Conservation (phyloP, 2,113 vertebrate genomes). For the Anarhynchus alexandrinus region DNA sequence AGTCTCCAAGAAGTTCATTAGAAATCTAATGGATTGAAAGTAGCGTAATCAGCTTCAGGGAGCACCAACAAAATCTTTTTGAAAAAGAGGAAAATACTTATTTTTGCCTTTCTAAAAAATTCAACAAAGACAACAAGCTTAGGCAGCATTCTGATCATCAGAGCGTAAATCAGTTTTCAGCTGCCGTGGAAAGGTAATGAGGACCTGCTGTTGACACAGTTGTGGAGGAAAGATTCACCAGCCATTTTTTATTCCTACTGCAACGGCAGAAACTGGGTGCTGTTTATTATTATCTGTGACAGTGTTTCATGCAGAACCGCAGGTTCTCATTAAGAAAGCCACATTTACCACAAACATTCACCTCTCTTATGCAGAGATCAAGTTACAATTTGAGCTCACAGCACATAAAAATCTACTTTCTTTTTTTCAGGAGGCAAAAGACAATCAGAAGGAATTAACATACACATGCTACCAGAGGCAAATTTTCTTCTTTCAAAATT, state of each 20-base stretch:
- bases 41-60: background rate
- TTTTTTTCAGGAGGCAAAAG: background rate
- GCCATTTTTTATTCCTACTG: background rate
- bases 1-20: background rate
- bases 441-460: background rate
- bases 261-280: background rate
- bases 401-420: background rate
- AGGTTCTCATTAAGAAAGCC: conserved; percentile 27
- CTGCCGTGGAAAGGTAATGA: background rate
- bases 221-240: background rate
- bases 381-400: background rate
- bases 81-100: background rate
- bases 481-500: background rate
- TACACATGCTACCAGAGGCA: background rate
- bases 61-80: background rate
- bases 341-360: background rate
- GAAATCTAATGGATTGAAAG: background rate
- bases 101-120: background rate
- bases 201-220: background rate
- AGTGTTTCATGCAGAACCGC: conserved; percentile 12
- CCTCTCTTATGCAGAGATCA: background rate
- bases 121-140: background rate
- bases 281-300: conserved; percentile 28
- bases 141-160: background rate
- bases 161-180: background rate